Evolutionary conservation across 2,888 invertebrate genomes (phyloP).

Genomic region (Tenthredo notha): DNA sequence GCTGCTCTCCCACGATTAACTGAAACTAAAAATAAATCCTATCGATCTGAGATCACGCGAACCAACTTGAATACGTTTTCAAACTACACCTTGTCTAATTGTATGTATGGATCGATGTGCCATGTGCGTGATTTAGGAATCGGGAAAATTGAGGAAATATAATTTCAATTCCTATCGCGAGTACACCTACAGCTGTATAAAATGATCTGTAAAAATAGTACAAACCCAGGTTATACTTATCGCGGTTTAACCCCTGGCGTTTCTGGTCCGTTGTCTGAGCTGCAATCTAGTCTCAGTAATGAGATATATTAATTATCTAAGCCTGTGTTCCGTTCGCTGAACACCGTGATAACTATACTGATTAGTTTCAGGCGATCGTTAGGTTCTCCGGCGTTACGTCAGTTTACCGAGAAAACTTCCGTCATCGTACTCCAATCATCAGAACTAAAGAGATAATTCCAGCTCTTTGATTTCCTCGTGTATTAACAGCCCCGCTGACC

Average conservation of each 20-base stretch:
- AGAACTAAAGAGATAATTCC: background rate
- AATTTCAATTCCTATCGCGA: too few relatives aligned
- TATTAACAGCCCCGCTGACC: background rate
- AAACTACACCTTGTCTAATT: background rate
- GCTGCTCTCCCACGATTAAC: constrained; percentile 48
- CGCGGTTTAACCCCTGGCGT: constrained; percentile 37
- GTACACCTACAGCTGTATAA: background rate
- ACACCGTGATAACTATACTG: constrained; percentile 43
- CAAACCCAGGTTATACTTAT: background rate
- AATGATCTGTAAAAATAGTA: background rate
- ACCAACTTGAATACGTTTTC: background rate
- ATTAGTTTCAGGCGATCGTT: constrained; percentile 43
- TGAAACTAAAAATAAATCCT: constrained; percentile 29
- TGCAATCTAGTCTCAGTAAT: constrained; percentile 35
- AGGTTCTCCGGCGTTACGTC: constrained; percentile 1
- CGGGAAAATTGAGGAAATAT: background rate
- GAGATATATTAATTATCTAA: constrained; percentile 43
- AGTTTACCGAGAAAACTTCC: constrained; percentile 47
- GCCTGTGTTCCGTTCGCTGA: background rate
- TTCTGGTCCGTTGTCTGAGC: constrained; percentile 17
- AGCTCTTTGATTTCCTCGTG: background rate
- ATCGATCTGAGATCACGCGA: constrained; percentile 47
- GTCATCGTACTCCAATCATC: constrained; percentile 44
- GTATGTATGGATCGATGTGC: background rate
- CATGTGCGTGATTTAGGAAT: background rate